Conservation (phyloP, 2,113 vertebrate species). For the Oriolus oriolus region DNA sequence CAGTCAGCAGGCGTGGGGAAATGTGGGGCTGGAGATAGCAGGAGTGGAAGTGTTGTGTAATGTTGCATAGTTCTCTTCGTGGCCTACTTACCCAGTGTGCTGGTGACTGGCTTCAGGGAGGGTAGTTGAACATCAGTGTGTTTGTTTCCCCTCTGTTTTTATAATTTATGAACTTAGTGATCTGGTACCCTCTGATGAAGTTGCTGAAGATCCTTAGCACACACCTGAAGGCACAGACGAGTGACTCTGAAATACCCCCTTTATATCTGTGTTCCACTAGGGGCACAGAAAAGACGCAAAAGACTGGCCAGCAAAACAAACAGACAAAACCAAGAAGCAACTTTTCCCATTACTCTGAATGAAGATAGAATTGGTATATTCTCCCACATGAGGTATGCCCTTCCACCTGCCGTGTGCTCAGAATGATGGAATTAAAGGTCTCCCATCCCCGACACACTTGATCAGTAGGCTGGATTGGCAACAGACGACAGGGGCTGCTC, state of each 20-base stretch:
- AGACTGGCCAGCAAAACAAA: neutral
- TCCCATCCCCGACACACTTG: neutral
- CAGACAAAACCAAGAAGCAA: neutral
- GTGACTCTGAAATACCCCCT: neutral
- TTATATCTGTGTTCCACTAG: neutral
- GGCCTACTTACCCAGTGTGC: neutral
- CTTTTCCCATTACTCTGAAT: neutral
- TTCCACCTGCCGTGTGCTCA: neutral
- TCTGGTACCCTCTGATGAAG: neutral
- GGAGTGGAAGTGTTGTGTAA: neutral
- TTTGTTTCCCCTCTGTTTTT: neutral
- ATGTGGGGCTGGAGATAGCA: neutral
- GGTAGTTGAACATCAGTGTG: neutral
- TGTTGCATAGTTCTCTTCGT: neutral
- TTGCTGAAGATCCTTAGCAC: neutral
- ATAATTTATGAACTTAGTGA: neutral
- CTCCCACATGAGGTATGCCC: neutral
- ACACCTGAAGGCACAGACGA: neutral
- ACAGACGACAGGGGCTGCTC: neutral
- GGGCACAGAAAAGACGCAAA: neutral
- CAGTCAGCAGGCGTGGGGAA: neutral
- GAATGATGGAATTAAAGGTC: neutral
- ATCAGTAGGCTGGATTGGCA: neutral
- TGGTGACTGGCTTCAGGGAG: neutral
- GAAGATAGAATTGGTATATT: neutral